Evolutionary conservation across 2,888 invertebrate genomes (phyloP).

Genomic region (Galeruca laticollis): DNA sequence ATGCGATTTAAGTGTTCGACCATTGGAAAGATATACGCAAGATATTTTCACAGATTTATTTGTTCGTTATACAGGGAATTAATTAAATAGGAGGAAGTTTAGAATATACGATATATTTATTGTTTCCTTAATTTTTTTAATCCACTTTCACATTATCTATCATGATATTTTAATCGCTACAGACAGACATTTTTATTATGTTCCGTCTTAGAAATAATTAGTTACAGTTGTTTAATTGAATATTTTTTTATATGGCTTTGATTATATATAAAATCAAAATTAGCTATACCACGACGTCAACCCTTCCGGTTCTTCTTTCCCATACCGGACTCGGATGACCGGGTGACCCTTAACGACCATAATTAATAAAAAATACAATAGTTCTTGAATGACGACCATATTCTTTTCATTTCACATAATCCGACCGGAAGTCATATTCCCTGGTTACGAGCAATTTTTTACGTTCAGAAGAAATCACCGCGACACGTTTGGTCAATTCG

Average conservation of each 20-base stretch:
- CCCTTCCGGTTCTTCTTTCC: conserved; percentile 41
- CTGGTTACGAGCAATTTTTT: conserved; percentile 39
- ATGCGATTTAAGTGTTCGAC: conserved; percentile 42
- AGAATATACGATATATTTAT: conserved; percentile 26
- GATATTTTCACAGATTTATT: conserved; percentile 42
- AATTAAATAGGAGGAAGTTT: conserved; percentile 27
- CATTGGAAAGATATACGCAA: conserved; percentile 46
- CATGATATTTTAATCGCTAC: not conserved
- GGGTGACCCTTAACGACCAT: conserved; percentile 52
- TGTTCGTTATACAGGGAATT: conserved; percentile 31
- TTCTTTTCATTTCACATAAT: conserved; percentile 39
- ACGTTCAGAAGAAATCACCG: conserved; percentile 41
- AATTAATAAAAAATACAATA: conserved; percentile 51
- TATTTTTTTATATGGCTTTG: not conserved
- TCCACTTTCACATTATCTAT: not conserved
- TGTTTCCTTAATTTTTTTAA: conserved; percentile 26
- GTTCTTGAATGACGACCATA: conserved; percentile 44
- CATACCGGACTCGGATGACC: conserved; percentile 50
- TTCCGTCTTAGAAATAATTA: not conserved
- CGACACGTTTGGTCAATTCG: conserved; percentile 37
- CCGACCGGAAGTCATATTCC: conserved; percentile 46
- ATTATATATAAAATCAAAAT: not conserved
- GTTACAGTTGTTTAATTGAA: not conserved
- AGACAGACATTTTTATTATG: not conserved
- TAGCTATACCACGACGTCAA: not conserved